These are phyloP conservation scores for Hiodon tergisus DNA, from an alignment of 2,113 vertebrate species.

Conservation along the genomic window DNA sequence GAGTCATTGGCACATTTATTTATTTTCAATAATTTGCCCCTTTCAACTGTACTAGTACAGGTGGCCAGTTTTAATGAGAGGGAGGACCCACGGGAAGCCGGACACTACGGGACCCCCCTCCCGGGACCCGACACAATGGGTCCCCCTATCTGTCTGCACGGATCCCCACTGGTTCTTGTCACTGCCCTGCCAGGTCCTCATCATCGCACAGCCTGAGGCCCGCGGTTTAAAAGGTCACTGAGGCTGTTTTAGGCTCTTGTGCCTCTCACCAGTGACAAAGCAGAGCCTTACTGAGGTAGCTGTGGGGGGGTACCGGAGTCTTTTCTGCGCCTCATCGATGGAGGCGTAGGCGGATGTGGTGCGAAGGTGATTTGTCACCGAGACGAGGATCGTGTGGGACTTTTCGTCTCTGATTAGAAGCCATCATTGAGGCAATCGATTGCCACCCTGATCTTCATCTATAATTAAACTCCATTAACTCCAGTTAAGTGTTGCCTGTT, in stretches of 20 bases:
- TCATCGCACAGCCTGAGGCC: constrained; percentile 4
- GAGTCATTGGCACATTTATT: constrained; percentile 9
- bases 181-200: not conserved
- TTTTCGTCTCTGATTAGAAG: constrained; percentile 30
- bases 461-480: constrained; percentile 51
- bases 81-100: not conserved
- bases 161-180: constrained; percentile 1
- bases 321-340: too few species aligned
- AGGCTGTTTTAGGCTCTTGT: not conserved
- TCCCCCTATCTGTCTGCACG: not conserved
- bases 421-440: constrained; percentile 35
- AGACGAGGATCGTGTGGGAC: constrained; percentile 21
- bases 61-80: constrained; percentile 14
- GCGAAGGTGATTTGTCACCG: not conserved
- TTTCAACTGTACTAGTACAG: constrained; percentile 25
- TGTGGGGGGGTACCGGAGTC: not conserved
- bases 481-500: constrained; percentile 34
- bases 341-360: too few species aligned
- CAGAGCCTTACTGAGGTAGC: too few species aligned
- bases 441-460: constrained; percentile 37
- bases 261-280: not conserved
- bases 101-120: not conserved
- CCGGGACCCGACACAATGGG: constrained; percentile 1
- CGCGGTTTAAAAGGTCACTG: constrained; percentile 14
- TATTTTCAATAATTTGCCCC: not conserved